Evolutionary conservation across 2,888 invertebrate genomes (phyloP).

Genomic region (Dasypolia templi): DNA sequence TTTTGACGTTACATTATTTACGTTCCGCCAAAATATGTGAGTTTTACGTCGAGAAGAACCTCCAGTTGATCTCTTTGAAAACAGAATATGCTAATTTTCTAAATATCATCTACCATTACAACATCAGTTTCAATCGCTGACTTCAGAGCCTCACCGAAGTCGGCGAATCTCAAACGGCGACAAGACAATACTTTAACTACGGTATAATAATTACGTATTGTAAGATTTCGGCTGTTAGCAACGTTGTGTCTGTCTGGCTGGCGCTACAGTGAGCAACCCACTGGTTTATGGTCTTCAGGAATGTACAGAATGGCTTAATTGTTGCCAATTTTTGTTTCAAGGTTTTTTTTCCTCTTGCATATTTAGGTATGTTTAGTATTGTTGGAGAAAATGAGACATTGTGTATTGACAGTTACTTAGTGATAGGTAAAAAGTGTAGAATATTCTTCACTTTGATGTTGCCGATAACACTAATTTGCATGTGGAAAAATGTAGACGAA

Average conservation of each 20-base stretch:
- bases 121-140: constrained; percentile 48
- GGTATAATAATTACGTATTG: constrained; percentile 86
- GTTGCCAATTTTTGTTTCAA: constrained; percentile 51
- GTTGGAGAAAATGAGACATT: constrained; percentile 34
- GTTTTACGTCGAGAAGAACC: constrained; percentile 2
- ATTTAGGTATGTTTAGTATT: constrained; percentile 21
- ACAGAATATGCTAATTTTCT: neutral
- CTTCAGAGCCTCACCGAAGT: constrained; percentile 72
- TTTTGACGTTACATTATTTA: constrained; percentile 35
- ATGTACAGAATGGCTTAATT: constrained; percentile 36
- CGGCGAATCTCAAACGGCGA: constrained; percentile 84
- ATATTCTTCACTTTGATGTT: neutral
- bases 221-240: constrained; percentile 77
- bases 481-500: neutral
- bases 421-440: constrained; percentile 28
- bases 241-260: constrained; percentile 57
- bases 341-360: constrained; percentile 43
- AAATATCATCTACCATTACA: constrained; percentile 11
- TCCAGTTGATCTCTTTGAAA: constrained; percentile 15
- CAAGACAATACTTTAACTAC: constrained; percentile 86
- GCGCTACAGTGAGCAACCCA: constrained; percentile 67
- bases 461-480: neutral
- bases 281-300: constrained; percentile 60
- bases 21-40: constrained; percentile 35
- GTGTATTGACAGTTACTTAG: constrained; percentile 26